phyloP scores from a whole-genome alignment of 2,113 vertebrate genomes.

The Sturnus vulgaris region DNA sequence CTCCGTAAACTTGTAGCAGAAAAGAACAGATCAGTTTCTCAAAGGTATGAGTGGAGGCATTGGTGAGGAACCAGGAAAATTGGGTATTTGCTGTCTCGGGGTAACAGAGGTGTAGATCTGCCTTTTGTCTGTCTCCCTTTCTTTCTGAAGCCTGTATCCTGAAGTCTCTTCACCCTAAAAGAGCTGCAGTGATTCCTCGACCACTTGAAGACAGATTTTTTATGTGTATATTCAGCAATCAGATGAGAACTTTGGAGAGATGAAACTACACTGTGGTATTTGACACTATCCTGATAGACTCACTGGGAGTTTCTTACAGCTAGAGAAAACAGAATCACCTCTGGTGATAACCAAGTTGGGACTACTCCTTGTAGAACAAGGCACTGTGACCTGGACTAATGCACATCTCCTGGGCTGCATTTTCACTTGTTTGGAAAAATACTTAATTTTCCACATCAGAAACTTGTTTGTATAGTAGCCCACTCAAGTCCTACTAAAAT shows the following conservation, averaged over 20 bases:
- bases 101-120: neutral
- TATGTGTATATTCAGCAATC: neutral
- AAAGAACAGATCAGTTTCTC: neutral
- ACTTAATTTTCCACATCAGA: neutral
- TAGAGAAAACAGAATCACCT: neutral
- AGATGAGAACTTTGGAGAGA: neutral
- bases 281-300: neutral
- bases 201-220: neutral
- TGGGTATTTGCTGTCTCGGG: neutral
- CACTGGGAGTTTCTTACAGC: neutral
- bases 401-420: neutral
- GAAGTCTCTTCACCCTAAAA: neutral
- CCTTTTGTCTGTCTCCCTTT: neutral
- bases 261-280: neutral
- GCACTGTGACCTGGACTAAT: neutral
- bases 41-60: neutral
- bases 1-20: neutral
- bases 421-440: neutral
- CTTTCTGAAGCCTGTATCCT: neutral
- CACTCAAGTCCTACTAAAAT: neutral
- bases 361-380: neutral
- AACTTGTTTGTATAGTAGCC: neutral
- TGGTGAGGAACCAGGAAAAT: neutral
- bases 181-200: neutral
- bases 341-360: neutral